phyloP scores from a whole-genome alignment of 2,113 vertebrate genomes.

The Siphamia tubifer region DNA sequence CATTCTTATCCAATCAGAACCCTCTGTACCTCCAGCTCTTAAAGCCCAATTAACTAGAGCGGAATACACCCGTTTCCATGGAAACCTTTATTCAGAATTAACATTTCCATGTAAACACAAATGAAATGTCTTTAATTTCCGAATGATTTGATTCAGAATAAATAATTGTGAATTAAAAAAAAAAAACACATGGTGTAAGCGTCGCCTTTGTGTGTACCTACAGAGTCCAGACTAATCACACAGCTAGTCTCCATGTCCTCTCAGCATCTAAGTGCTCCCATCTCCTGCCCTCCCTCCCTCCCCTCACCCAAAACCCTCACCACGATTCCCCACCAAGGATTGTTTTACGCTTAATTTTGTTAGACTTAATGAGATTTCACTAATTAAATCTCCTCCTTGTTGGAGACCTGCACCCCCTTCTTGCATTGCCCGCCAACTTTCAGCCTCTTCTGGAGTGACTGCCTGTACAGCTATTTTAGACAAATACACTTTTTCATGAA shows the following conservation, averaged over 20 bases:
- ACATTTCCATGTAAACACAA: too few relatives aligned
- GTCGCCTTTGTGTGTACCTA: slow-evolving; percentile 60
- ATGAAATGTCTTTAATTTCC: too few relatives aligned
- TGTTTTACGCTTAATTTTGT: slow-evolving; percentile 98
- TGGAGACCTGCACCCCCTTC: slow-evolving; percentile 70
- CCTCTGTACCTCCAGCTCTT: too few relatives aligned
- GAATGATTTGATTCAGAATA: too few relatives aligned
- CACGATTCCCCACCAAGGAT: slow-evolving; percentile 88
- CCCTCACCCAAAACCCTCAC: slow-evolving; percentile 71
- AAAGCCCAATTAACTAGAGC: too few relatives aligned
- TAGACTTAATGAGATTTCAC: slow-evolving; percentile 98
- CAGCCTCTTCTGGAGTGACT: slow-evolving; percentile 79
- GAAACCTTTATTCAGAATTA: too few relatives aligned
- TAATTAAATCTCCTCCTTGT: slow-evolving; percentile 98
- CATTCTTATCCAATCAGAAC: too few relatives aligned
- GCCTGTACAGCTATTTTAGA: slow-evolving; percentile 82
- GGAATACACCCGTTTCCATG: too few relatives aligned
- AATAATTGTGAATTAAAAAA: too few relatives aligned
- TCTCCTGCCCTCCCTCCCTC: slow-evolving; percentile 67
- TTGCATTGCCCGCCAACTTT: slow-evolving; percentile 6
- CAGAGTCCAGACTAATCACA: slow-evolving; percentile 68
- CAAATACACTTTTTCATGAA: slow-evolving; percentile 86
- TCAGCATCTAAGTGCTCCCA: slow-evolving; percentile 52
- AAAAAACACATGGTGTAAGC: too few relatives aligned
- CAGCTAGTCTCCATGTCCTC: slow-evolving; percentile 79